These are phyloP conservation scores for Crenuchus spilurus DNA, from an alignment of 2,797 vertebrate species.

Conservation along the genomic window DNA sequence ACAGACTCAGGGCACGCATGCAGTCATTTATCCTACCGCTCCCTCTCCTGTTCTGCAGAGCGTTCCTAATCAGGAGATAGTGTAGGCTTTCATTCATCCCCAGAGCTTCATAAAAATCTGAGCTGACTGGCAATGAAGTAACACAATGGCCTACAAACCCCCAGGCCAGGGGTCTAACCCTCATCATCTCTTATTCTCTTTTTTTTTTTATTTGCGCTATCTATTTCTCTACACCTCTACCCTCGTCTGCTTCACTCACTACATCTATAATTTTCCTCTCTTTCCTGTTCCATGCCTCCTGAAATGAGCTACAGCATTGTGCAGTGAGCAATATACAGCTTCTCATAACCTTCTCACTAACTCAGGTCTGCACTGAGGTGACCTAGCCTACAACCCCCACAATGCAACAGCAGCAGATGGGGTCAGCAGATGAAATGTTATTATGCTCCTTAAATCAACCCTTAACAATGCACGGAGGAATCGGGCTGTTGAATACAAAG, in stretches of 20 bases:
- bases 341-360: constrained; percentile 10
- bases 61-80: constrained; percentile 73
- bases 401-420: constrained; percentile 74
- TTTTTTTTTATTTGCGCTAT: constrained; percentile 20
- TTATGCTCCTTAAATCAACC: constrained; percentile 79
- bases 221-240: constrained; percentile 14
- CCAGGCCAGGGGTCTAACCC: constrained; percentile 61
- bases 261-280: constrained; percentile 43
- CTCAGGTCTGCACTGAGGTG: constrained; percentile 58
- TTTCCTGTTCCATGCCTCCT: constrained; percentile 40
- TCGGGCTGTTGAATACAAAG: constrained; percentile 48
- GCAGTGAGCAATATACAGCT: constrained; percentile 10
- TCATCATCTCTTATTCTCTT: constrained; percentile 43
- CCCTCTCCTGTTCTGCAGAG: constrained; percentile 54
- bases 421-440: constrained; percentile 73
- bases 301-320: neutral
- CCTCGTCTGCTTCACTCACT: constrained; percentile 45
- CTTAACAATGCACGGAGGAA: constrained; percentile 71
- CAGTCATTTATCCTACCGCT: constrained; percentile 56
- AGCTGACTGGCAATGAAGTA: constrained; percentile 78
- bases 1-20: constrained; percentile 53
- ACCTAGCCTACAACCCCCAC: constrained; percentile 72
- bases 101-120: constrained; percentile 82
- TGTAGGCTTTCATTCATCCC: constrained; percentile 78
- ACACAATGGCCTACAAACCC: constrained; percentile 74